Evolutionary conservation across 2,888 invertebrate genomes (phyloP), one percentile per base, ranked within the genome.

Genomic region (Drosophila cognata): DNA sequence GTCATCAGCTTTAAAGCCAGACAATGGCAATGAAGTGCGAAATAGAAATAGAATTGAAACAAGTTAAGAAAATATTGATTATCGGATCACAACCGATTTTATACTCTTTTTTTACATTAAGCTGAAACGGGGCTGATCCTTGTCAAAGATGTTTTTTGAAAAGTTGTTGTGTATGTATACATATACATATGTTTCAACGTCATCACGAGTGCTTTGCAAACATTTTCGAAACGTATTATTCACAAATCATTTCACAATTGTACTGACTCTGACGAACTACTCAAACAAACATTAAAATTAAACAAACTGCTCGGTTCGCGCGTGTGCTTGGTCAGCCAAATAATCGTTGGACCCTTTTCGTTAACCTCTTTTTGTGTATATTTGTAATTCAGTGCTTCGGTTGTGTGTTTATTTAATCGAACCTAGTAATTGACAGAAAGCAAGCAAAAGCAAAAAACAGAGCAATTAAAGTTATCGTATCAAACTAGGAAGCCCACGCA

Each of bases 271-370:
- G 68, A 74, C 55, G 36, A 62, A 65, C 55, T 62, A 57, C 74
- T 78, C 75, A 78, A 63, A 79, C 64, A 43, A 41, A 55, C 71
- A 71, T 88, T 88, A 70, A 84, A 84, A 87, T 73, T 71, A 83
- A 79, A 71, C 74, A 83, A 85, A 77, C 85, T 88, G 51, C n/a
- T 41, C 48, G 31, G 29, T 33, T 51, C 57, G 63, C 65, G 71
- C 67, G 71, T 48, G 51, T 62, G 58, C 67, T n/a, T 48, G 25
- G 21, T 63, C 5, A 36, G 50, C 67, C 2, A 46, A 46, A 46
- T 46, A 46, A 7, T 21, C 21, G 21, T 21, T 21, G 21, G 2
- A 7, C 4, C 13, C 21, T 7, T 2, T 41, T 59, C 46, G 55
- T 71, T 55, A 52, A 59, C 25, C 43, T 60, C 31, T 59, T 46